A percentile compares a stretch with the other conserved stretches of the same genome.
Evolutionary conservation across 2,797 vertebrate genomes (phyloP).

Genomic region (Poecilia gillii): DNA sequence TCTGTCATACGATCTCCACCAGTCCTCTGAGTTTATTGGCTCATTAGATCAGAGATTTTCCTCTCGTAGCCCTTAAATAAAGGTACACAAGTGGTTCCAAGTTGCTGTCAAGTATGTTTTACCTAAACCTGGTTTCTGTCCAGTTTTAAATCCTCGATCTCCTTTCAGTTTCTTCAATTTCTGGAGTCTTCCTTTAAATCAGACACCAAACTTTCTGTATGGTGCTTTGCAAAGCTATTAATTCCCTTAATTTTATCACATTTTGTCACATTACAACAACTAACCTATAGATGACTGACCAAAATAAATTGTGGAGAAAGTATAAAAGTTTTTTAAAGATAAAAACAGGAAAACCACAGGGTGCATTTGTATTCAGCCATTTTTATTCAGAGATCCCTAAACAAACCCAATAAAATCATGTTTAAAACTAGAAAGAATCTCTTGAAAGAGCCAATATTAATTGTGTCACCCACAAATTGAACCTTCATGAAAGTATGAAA

Average conservation of each 20-base stretch:
- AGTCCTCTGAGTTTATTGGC: not conserved
- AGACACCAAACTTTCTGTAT: not conserved
- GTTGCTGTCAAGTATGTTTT: constrained; percentile 2
- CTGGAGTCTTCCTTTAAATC: not conserved
- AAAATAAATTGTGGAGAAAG: not conserved
- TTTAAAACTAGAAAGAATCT: not conserved
- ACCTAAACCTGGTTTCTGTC: not conserved
- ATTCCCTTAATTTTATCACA: not conserved
- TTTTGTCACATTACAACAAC: not conserved
- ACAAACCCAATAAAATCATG: not conserved
- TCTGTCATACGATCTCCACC: not conserved
- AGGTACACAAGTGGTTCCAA: not conserved
- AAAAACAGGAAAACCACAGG: not conserved
- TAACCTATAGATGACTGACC: not conserved
- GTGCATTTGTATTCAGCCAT: not conserved
- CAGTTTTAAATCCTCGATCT: not conserved
- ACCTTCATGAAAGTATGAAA: not conserved
- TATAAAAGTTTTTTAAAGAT: not conserved
- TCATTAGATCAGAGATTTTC: constrained; percentile 2
- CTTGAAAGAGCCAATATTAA: not conserved
- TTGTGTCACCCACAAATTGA: not conserved
- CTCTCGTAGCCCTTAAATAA: not conserved
- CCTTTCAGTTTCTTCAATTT: not conserved
- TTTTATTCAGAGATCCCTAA: not conserved
- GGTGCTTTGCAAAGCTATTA: not conserved